A percentile compares a stretch with the other conserved stretches of the same genome.
These are phyloP conservation scores for Halictus quadricinctus DNA, from an alignment of 2,888 invertebrate species.

Conservation along the genomic window DNA sequence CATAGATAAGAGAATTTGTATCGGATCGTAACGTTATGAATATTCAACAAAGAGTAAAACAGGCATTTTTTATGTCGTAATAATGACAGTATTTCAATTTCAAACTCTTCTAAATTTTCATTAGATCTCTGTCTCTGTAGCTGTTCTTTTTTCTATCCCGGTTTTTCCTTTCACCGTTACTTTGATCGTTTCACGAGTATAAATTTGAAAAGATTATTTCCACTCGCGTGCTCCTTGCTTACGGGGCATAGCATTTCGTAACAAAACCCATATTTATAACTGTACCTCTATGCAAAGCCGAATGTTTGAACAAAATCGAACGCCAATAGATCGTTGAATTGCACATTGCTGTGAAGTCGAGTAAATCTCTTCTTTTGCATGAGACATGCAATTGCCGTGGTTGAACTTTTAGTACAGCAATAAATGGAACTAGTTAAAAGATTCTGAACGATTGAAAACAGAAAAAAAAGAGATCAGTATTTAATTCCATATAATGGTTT, in stretches of 20 bases:
- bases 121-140: constrained; percentile 31
- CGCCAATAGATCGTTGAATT: constrained; percentile 29
- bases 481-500: constrained; percentile 42
- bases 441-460: constrained; percentile 27
- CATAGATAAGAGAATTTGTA: constrained; percentile 32
- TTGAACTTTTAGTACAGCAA: constrained; percentile 46
- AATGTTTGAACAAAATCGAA: constrained; percentile 22
- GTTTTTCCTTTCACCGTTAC: neutral
- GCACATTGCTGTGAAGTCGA: constrained; percentile 23
- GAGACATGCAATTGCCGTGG: constrained; percentile 48
- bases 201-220: constrained; percentile 18
- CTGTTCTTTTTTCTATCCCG: constrained; percentile 3
- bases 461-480: constrained; percentile 37
- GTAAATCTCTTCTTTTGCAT: constrained; percentile 43
- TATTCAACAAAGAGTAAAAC: constrained; percentile 42
- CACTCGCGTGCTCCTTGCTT: constrained; percentile 2
- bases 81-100: constrained; percentile 34
- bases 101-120: constrained; percentile 17
- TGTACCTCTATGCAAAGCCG: constrained; percentile 26
- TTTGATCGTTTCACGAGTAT: constrained; percentile 25
- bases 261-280: constrained; percentile 10
- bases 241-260: constrained; percentile 14
- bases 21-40: constrained; percentile 32
- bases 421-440: constrained; percentile 38
- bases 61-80: constrained; percentile 35